Percentiles rank a stretch among this genome's conserved stretches.
These are phyloP conservation scores for Lutjanus campechanus DNA, from an alignment of 2,797 vertebrate species.

Conservation along the genomic window DNA sequence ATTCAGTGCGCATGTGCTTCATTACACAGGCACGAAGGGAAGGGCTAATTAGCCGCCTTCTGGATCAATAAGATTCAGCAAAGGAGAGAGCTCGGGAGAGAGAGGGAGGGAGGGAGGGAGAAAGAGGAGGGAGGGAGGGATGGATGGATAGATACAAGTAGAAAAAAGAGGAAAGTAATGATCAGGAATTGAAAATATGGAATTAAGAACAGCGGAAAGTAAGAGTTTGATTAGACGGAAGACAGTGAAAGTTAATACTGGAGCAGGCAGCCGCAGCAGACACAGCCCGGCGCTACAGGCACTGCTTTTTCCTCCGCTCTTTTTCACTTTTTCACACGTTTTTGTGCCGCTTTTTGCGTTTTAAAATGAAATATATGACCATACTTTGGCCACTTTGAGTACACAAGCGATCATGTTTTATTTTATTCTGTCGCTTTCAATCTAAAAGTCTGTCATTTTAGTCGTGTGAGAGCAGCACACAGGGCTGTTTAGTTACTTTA, in stretches of 20 bases:
- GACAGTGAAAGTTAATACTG: constrained; percentile 80
- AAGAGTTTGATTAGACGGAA: constrained; percentile 87
- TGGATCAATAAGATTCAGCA: constrained; percentile 99
- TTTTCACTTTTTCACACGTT: constrained; percentile 52
- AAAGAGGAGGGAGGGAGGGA: constrained; percentile 85
- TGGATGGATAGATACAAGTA: constrained; percentile 87
- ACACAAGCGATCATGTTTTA: constrained; percentile 26
- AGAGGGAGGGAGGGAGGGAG: constrained; percentile 86
- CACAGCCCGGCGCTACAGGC: constrained; percentile 48
- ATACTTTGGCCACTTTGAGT: constrained; percentile 3
- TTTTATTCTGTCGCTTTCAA: constrained; percentile 50
- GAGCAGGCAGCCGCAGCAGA: constrained; percentile 58
- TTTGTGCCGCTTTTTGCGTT: constrained; percentile 27
- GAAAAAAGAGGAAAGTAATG: constrained; percentile 89
- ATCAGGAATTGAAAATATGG: constrained; percentile 91
- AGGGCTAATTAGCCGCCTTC: constrained; percentile 99
- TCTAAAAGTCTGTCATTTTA: constrained; percentile 7
- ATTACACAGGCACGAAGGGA: constrained; percentile 99
- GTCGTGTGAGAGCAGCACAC: constrained; percentile 33
- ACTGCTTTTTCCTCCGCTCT: constrained; percentile 49
- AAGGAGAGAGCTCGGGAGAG: constrained; percentile 90
- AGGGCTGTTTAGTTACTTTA: constrained; percentile 25
- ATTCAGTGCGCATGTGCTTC: constrained; percentile 99
- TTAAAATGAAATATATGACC: constrained; percentile 39
- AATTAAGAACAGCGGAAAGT: constrained; percentile 88